Conservation (phyloP, 2,113 vertebrate species). For the Eupsittula cactorum region DNA sequence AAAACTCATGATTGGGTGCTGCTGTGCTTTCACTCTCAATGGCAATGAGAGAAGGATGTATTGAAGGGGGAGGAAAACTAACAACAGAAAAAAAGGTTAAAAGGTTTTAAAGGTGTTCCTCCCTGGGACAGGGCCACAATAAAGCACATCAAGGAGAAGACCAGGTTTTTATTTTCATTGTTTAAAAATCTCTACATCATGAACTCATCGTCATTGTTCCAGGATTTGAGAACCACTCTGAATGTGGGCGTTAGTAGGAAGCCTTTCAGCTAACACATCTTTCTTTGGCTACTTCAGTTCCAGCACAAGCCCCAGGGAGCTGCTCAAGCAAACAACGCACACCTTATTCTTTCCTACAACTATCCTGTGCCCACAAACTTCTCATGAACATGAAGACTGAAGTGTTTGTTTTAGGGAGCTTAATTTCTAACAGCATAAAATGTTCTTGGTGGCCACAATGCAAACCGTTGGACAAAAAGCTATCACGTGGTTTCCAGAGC, state of each 20-base stretch:
- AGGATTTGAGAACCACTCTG: background rate
- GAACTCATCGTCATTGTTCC: background rate
- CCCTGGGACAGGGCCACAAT: background rate
- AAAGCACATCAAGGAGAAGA: background rate
- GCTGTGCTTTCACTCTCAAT: background rate
- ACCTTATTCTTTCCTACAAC: background rate
- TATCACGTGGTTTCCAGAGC: background rate
- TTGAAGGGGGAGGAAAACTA: background rate
- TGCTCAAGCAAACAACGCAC: background rate
- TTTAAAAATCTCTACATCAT: background rate
- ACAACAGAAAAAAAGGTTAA: background rate
- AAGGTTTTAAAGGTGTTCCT: background rate
- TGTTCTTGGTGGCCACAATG: background rate
- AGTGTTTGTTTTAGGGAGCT: background rate
- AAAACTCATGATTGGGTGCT: background rate
- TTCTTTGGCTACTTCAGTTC: background rate
- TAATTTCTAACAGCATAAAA: background rate
- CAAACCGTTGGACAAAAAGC: background rate
- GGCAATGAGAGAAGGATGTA: background rate
- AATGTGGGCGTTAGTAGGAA: background rate
- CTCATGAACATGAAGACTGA: background rate
- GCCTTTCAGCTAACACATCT: background rate
- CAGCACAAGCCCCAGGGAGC: background rate
- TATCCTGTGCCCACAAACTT: background rate
- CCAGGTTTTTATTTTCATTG: background rate